Evolutionary conservation across 1,140 invertebrate genomes (phyloP).

Genomic region (Hesperophylax magnus): DNA sequence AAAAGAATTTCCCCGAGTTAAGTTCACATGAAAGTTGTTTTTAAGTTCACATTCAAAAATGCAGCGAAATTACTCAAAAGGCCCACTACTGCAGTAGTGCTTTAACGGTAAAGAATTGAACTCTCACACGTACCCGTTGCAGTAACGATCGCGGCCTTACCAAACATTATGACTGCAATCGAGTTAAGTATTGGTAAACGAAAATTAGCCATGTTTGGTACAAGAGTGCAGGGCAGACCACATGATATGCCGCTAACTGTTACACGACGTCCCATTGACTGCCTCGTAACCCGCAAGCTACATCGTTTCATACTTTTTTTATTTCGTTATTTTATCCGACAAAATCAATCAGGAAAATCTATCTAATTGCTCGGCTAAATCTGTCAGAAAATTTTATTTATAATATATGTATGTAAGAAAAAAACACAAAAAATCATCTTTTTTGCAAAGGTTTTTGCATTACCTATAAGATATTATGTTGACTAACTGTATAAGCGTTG

Average conservation of each 20-base stretch:
- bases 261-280: constrained; percentile 13
- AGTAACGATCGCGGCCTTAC: constrained; percentile 4
- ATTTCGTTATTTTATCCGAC: neutral
- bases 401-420: too few relatives aligned
- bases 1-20: too few relatives aligned
- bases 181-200: constrained; percentile 36
- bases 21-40: constrained; percentile 1
- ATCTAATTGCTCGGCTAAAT: too few relatives aligned
- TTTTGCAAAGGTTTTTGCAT: too few relatives aligned
- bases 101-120: constrained; percentile 28
- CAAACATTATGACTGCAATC: constrained; percentile 12
- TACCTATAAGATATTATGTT: too few relatives aligned
- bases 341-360: neutral
- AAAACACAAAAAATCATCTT: too few relatives aligned
- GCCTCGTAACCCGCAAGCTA: neutral
- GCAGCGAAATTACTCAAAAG: neutral
- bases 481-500: too few relatives aligned
- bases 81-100: constrained; percentile 5
- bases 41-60: neutral
- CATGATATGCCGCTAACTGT: constrained; percentile 13
- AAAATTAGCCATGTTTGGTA: constrained; percentile 34
- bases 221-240: neutral
- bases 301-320: neutral
- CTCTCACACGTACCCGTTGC: constrained; percentile 26
- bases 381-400: too few relatives aligned